These are phyloP conservation scores for Harmothoe impar DNA, from an alignment of 2,888 invertebrate genomes.

Conservation along the genomic window DNA sequence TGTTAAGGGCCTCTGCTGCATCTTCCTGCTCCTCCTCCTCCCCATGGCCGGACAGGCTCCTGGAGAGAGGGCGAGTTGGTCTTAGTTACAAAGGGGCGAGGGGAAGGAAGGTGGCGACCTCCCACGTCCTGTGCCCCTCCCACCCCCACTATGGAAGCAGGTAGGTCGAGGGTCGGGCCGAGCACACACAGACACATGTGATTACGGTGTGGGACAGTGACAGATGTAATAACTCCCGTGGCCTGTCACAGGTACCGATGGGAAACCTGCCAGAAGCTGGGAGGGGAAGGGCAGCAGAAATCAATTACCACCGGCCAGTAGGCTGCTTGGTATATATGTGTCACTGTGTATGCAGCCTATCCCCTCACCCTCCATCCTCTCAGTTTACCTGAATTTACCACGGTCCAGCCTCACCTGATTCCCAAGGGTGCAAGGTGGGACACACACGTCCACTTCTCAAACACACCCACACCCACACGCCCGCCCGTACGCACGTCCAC, in stretches of 20 bases:
- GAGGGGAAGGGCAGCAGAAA: slow-evolving; percentile 27
- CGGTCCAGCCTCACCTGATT: neutral
- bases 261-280: slow-evolving; percentile 42
- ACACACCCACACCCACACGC: neutral
- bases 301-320: slow-evolving; percentile 1
- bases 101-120: neutral
- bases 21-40: neutral
- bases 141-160: neutral
- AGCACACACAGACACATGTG: slow-evolving; percentile 26
- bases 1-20: neutral
- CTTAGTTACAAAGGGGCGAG: neutral
- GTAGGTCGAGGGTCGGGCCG: neutral
- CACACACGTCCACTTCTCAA: neutral
- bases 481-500: neutral
- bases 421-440: neutral
- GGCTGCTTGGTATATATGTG: neutral
- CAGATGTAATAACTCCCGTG: slow-evolving; percentile 44
- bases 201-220: neutral
- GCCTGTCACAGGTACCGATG: neutral
- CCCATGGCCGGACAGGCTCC: neutral
- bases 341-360: neutral
- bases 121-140: neutral
- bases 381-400: neutral
- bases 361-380: neutral
- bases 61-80: neutral